Percentiles rank a stretch among this genome's conserved stretches.
phyloP scores from a whole-genome alignment of 2,113 vertebrate species.

The Prinia subflava region DNA sequence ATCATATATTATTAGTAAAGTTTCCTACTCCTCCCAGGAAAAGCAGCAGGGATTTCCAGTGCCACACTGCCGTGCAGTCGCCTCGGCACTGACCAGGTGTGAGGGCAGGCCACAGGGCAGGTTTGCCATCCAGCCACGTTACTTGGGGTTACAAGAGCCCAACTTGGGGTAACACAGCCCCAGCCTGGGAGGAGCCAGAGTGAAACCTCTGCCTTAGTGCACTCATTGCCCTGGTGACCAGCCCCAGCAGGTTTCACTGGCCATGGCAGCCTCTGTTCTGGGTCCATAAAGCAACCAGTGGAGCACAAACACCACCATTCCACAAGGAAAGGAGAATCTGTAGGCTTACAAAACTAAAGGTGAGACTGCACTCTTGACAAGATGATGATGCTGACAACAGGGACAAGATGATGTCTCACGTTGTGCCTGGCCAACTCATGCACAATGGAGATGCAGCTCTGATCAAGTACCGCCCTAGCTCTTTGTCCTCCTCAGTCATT shows the following conservation, averaged over 20 bases:
- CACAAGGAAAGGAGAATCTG: neutral
- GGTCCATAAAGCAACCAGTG: neutral
- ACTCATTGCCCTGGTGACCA: neutral
- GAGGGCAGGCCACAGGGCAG: neutral
- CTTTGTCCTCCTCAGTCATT: neutral
- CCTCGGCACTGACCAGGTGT: rapidly evolving
- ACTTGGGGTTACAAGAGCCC: neutral
- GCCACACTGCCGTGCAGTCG: neutral
- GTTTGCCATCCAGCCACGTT: neutral
- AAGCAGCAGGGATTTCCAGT: rapidly evolving
- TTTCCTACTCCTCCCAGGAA: neutral
- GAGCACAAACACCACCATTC: neutral
- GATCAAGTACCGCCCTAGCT: neutral
- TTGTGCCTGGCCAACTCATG: neutral
- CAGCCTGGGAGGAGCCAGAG: neutral
- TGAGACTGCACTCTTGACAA: neutral
- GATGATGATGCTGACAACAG: rapidly evolving
- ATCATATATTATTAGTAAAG: neutral
- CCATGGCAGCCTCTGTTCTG: neutral
- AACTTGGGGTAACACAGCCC: too few species aligned
- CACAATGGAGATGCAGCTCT: neutral
- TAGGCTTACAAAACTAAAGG: neutral
- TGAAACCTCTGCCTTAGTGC: neutral
- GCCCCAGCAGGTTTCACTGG: neutral
- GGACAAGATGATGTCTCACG: neutral